Conservation (phyloP, 2,797 vertebrate genomes). For the Gadopsis marmoratus region DNA sequence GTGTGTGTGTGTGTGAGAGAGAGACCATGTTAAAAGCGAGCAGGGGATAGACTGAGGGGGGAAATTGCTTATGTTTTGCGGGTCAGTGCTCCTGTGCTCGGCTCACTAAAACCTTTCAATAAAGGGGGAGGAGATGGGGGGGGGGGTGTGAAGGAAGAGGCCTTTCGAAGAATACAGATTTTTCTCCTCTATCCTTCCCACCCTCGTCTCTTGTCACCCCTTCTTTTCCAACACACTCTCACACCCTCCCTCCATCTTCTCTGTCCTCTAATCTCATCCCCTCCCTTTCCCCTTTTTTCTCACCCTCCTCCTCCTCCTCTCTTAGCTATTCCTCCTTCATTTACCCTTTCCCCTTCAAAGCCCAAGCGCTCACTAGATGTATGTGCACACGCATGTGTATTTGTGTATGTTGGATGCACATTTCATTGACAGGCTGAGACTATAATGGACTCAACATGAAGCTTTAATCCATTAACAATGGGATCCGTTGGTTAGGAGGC, state of each 20-base stretch:
- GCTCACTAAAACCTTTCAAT: constrained; percentile 86
- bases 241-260: constrained; percentile 70
- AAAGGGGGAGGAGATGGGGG: constrained; percentile 62
- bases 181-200: constrained; percentile 34
- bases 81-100: constrained; percentile 86
- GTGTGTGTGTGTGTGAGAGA: constrained; percentile 44
- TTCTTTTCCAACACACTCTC: constrained; percentile 72
- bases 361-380: constrained; percentile 58
- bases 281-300: constrained; percentile 60
- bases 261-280: constrained; percentile 73
- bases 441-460: constrained; percentile 86
- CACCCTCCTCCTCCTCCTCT: constrained; percentile 50
- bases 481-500: constrained; percentile 81
- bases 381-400: constrained; percentile 75
- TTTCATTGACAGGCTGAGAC: constrained; percentile 84
- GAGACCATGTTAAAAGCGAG: constrained; percentile 63
- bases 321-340: constrained; percentile 76
- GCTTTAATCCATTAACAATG: constrained; percentile 85
- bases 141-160: constrained; percentile 59
- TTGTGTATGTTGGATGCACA: constrained; percentile 83
- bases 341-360: constrained; percentile 73
- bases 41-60: constrained; percentile 55
- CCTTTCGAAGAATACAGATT: constrained; percentile 74
- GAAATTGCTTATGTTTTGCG: constrained; percentile 88
- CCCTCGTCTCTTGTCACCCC: constrained; percentile 73